These are phyloP conservation scores for Beaufortia kweichowensis DNA, from an alignment of 2,113 vertebrate species.

Conservation along the genomic window DNA sequence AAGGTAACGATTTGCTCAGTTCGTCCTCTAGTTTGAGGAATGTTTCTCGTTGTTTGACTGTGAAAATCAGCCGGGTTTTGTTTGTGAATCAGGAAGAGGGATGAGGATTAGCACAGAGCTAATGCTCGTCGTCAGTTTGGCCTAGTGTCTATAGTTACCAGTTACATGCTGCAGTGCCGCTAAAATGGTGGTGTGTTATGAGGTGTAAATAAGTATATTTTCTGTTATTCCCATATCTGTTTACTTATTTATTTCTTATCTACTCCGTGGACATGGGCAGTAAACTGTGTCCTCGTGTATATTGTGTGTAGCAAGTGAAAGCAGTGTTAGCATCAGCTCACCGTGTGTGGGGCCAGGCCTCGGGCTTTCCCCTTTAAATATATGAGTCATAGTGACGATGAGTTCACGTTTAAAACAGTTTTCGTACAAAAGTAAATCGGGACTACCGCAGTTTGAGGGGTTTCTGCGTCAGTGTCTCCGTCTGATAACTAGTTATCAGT, in stretches of 20 bases:
- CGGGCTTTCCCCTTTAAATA: background rate
- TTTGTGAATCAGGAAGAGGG: constrained; percentile 33
- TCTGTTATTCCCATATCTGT: background rate
- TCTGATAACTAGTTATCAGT: background rate
- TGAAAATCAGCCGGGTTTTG: no score
- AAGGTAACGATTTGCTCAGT: constrained; percentile 74
- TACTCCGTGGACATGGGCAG: background rate
- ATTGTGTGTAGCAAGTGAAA: background rate
- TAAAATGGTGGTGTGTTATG: background rate
- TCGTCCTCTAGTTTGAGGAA: background rate
- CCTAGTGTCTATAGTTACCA: constrained; percentile 44
- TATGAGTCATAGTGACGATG: background rate
- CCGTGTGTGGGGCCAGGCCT: background rate
- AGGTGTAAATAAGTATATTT: background rate
- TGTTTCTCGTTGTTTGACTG: background rate
- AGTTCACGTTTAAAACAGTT: background rate
- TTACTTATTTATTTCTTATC: background rate
- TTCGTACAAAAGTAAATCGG: background rate
- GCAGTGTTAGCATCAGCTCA: constrained; percentile 18
- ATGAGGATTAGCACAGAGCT: constrained; percentile 32
- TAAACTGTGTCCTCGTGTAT: background rate
- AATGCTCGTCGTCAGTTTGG: constrained; percentile 34
- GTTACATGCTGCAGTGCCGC: background rate
- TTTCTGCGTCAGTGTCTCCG: background rate
- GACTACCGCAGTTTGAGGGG: background rate